Evolutionary conservation across 2,888 invertebrate species (phyloP), one percentile per base, ranked within the genome.

Genomic region (Cantharis rustica): DNA sequence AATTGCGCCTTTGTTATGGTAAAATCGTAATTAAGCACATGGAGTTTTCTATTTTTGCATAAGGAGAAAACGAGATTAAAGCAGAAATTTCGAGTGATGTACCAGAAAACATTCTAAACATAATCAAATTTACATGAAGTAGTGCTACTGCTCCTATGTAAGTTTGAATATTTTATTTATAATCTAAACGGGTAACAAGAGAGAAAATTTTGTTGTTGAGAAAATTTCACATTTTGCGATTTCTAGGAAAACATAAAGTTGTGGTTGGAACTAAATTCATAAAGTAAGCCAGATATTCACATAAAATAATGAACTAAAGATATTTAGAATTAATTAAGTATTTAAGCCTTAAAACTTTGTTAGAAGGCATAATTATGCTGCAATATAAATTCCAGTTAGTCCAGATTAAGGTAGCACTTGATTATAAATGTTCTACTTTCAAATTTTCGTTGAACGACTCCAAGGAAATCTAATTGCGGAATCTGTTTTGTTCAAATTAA

Each of bases 251-350:
- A 26, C 31, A 69, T 69, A 31, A 16, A 31, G 69, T 20, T 16
- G 15, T 16, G 26, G 20, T 68, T 68, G 9, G 15, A 68, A 23
- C 15, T 68, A 68, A 68, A 68, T 68, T 47, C 47, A 47, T 47
- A 47, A 47, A 47, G n/a, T 47, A 47, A 47, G 47, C 47, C 47
- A 47, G 47, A 47, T 47, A 47, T 47, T n/a, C 69, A 47, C 66
- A 75, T 71, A 70, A 74, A 75, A 75, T 78, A 69, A 68, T 68
- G 68, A 74, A 72, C 69, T 72, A 71, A 73, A 78, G 78, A 77
- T 80, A 79, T 80, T 77, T 79, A 72, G 76, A 79, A 80, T 80
- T 80, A 80, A 80, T 80, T 79, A 79, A 75, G 77, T 73, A 76
- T 78, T 79, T 79, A 77, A 72, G 69, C 73, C 73, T 73, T 73